phyloP scores from a whole-genome alignment of 2,113 vertebrate genomes.

The Ceratotherium simum region DNA sequence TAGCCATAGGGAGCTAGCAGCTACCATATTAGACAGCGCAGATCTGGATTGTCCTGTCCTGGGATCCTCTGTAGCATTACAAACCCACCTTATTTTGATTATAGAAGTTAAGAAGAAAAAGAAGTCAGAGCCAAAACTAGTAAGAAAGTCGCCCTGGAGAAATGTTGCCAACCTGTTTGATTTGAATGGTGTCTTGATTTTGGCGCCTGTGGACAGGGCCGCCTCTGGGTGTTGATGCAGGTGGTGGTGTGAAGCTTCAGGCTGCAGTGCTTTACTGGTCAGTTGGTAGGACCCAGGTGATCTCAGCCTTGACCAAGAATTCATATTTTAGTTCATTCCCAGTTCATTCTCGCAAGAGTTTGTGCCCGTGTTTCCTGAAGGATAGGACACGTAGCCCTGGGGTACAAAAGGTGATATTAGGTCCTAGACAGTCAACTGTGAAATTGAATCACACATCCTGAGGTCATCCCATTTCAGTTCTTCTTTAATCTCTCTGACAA shows the following conservation, averaged over 20 bases:
- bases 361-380: neutral
- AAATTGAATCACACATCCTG: neutral
- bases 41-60: neutral
- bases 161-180: rapidly evolving
- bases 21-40: neutral
- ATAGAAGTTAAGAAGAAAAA: neutral
- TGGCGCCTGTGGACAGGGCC: neutral
- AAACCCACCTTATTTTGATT: neutral
- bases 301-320: neutral
- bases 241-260: neutral
- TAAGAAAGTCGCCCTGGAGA: neutral
- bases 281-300: neutral
- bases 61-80: neutral
- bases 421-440: neutral
- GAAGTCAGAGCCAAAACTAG: neutral
- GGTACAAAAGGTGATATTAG: neutral
- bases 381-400: neutral
- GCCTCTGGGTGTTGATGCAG: neutral
- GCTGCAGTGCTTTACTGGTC: neutral
- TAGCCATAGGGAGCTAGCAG: neutral
- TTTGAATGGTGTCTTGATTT: neutral
- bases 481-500: neutral
- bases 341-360: neutral
- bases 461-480: neutral
- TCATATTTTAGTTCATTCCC: neutral